A percentile compares a stretch with the other conserved stretches of the same genome.
Conservation (phyloP, 2,797 vertebrate genomes). For the Staurois parvus region DNA sequence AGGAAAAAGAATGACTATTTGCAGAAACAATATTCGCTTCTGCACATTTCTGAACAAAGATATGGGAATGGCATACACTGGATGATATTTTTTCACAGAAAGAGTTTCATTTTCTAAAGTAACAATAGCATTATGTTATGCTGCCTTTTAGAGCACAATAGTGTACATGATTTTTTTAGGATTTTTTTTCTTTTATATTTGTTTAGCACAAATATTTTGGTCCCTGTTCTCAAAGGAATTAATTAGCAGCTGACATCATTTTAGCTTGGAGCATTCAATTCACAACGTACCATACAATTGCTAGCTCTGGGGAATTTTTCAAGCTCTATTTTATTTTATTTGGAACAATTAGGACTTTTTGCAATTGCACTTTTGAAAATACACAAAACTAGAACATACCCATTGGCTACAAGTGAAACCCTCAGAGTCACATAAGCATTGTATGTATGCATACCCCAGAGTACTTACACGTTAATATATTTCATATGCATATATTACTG, state of each 20-base stretch:
- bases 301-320: slow-evolving; percentile 40
- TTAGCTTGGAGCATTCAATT: slow-evolving; percentile 46
- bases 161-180: background rate
- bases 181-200: slow-evolving; percentile 16
- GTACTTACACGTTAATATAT: background rate
- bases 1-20: too few species aligned
- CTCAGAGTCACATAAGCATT: background rate
- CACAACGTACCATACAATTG: slow-evolving; percentile 13
- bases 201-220: slow-evolving; percentile 16
- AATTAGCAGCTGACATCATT: slow-evolving; percentile 49
- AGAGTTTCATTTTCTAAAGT: too few species aligned
- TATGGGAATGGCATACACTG: too few species aligned
- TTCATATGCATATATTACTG: background rate
- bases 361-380: slow-evolving; percentile 12
- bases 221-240: slow-evolving; percentile 35
- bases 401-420: background rate
- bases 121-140: background rate
- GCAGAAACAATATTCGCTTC: too few species aligned
- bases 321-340: slow-evolving; percentile 46
- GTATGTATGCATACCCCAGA: background rate
- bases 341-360: slow-evolving; percentile 27
- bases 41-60: too few species aligned
- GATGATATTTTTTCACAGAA: too few species aligned
- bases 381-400: slow-evolving; percentile 7
- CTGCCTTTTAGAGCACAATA: background rate